These are phyloP conservation scores for Cosmia pyralina DNA, from an alignment of 2,888 invertebrate genomes.

Conservation along the genomic window DNA sequence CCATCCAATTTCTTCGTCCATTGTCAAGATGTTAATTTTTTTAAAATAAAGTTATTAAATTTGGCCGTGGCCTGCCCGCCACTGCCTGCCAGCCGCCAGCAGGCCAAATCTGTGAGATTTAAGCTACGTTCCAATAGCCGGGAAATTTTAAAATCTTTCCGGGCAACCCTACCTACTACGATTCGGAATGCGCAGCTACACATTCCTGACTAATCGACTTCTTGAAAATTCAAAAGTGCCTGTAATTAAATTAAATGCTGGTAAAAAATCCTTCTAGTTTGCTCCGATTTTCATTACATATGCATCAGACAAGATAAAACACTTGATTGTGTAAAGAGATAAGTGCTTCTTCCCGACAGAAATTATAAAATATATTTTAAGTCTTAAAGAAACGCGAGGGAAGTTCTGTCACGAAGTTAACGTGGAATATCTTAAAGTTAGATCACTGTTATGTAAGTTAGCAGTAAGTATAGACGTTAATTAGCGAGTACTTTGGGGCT, in stretches of 20 bases:
- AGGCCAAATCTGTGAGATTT: too few relatives aligned
- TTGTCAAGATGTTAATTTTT: too few relatives aligned
- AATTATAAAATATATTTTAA: not conserved
- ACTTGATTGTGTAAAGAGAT: not conserved
- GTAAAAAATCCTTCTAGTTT: not conserved
- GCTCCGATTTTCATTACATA: not conserved
- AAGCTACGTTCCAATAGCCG: too few relatives aligned
- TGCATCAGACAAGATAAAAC: not conserved
- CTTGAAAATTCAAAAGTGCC: not conserved
- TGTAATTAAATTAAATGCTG: not conserved
- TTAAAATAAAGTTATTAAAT: too few relatives aligned
- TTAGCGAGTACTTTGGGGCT: not conserved
- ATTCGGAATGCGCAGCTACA: too few relatives aligned
- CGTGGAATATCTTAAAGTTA: not conserved
- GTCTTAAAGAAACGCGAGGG: not conserved
- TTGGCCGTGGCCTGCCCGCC: too few relatives aligned
- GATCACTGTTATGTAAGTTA: not conserved
- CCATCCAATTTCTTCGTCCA: too few relatives aligned
- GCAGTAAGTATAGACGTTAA: not conserved
- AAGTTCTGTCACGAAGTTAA: not conserved
- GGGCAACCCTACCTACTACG: too few relatives aligned
- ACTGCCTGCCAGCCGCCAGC: too few relatives aligned
- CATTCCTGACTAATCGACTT: not conserved
- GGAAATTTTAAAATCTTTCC: too few relatives aligned
- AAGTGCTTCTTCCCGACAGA: not conserved